Conservation (phyloP, 92 coral and sea anemone species). For the Actinostola sp. region DNA sequence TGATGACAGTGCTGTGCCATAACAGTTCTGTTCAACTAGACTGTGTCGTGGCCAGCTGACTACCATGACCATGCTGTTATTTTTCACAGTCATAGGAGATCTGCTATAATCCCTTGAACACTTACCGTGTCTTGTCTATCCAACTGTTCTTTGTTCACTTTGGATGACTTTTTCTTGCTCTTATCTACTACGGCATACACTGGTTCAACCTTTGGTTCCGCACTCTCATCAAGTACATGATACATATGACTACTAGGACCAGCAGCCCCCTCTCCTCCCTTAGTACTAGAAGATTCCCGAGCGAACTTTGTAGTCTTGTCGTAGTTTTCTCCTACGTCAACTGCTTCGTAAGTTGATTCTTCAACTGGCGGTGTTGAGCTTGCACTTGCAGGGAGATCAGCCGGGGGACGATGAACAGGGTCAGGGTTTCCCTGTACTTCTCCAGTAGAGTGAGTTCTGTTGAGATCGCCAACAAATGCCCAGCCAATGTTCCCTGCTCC, state of each 20-base stretch:
- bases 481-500: constrained; percentile 89
- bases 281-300: too few relatives aligned
- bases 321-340: constrained; percentile 31
- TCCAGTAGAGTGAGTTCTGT: constrained; percentile 27
- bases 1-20: too few relatives aligned
- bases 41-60: too few relatives aligned
- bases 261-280: constrained; percentile 8
- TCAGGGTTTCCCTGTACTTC: background rate
- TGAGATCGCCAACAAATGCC: constrained; percentile 68
- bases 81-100: too few relatives aligned
- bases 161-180: constrained; percentile 43
- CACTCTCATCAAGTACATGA: constrained; percentile 58
- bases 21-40: too few relatives aligned
- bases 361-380: constrained; percentile 22
- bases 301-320: constrained; percentile 71
- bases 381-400: constrained; percentile 15
- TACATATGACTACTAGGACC: constrained; percentile 36
- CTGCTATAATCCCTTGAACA: background rate
- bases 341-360: constrained; percentile 65
- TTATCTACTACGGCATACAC: constrained; percentile 76
- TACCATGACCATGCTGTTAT: too few relatives aligned
- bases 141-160: background rate
- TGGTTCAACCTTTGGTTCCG: constrained; percentile 38
- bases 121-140: background rate
- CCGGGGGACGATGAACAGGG: constrained; percentile 10